These are phyloP conservation scores for Alitta virens DNA, from an alignment of 2,888 invertebrate genomes.

Conservation along the genomic window DNA sequence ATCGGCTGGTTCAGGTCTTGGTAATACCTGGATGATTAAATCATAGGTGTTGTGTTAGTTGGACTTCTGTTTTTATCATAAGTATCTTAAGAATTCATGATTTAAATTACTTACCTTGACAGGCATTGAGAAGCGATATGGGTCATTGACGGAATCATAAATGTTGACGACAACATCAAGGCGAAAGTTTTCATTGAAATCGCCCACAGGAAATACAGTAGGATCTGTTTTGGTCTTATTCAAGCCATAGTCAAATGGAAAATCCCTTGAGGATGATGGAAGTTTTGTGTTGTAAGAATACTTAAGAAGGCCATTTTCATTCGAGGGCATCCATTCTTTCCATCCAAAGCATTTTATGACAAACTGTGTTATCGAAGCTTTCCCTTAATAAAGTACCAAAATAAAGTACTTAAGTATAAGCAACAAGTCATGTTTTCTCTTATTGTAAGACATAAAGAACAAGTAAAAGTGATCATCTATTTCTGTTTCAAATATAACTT, in stretches of 20 bases:
- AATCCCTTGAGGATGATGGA: background rate
- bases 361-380: background rate
- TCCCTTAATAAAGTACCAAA: background rate
- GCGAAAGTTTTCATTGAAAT: background rate
- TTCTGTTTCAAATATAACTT: too few relatives aligned
- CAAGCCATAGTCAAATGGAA: background rate
- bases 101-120: background rate
- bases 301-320: background rate
- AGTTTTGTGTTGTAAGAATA: background rate
- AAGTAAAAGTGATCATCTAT: too few relatives aligned
- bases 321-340: constrained; percentile 1
- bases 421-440: too few relatives aligned
- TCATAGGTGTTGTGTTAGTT: too few relatives aligned
- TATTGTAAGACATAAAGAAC: too few relatives aligned
- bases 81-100: too few relatives aligned
- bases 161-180: background rate
- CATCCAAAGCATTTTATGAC: background rate
- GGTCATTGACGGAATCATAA: background rate
- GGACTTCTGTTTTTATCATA: too few relatives aligned
- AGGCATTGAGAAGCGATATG: background rate
- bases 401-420: too few relatives aligned
- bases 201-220: background rate
- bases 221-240: background rate
- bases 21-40: background rate
- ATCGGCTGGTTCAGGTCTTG: background rate